phyloP scores from a whole-genome alignment of 2,113 vertebrate species.

The Aphelocoma coerulescens region DNA sequence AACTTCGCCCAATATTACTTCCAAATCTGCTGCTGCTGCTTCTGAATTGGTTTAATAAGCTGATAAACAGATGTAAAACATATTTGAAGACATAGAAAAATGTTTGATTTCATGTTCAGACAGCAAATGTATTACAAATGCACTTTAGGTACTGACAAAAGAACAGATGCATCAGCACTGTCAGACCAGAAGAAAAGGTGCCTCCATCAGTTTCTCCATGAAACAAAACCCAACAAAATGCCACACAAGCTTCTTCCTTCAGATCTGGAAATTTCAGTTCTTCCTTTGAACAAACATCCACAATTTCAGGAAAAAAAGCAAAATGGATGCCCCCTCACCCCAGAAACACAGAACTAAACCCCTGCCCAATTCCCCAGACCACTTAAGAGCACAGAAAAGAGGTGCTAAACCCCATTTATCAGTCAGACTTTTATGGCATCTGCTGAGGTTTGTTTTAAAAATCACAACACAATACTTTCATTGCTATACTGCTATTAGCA shows the following conservation, averaged over 20 bases:
- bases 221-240: background rate
- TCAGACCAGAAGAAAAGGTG: background rate
- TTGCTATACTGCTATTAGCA: background rate
- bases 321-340: background rate
- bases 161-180: background rate
- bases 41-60: background rate
- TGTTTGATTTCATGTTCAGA: background rate
- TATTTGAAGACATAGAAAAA: background rate
- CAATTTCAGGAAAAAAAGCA: background rate
- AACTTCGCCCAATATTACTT: background rate
- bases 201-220: background rate
- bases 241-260: accelerated
- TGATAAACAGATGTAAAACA: background rate
- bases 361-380: background rate
- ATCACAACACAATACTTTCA: background rate
- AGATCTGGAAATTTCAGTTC: background rate
- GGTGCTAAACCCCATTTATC: background rate
- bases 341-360: background rate
- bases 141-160: background rate
- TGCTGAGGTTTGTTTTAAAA: background rate
- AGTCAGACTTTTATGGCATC: background rate
- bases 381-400: background rate
- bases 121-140: background rate
- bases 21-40: background rate
- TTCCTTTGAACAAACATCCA: background rate